Evolutionary conservation across 2,797 vertebrate genomes (phyloP), one percentile per base, ranked within the genome.

Genomic region (Neostethus bicornis): DNA sequence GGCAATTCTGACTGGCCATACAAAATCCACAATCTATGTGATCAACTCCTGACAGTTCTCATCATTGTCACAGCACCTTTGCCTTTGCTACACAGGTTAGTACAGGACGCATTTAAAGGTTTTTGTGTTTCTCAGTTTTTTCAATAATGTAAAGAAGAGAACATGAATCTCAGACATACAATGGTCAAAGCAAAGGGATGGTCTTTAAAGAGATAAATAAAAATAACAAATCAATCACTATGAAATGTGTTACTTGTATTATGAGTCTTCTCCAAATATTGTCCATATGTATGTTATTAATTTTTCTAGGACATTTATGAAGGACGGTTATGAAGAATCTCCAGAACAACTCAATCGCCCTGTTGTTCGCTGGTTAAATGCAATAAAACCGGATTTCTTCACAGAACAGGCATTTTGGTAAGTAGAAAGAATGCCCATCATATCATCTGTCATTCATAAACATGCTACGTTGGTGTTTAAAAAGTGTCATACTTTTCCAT

Each of bases 11-110:
- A 79, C 70, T 93, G 91, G 89, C 87, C 93, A n/a, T 89, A 70
- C 69, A 89, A 91, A 79, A 95, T 97, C 81, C 94, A 98, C 73
- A 90, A 63, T 48, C 87, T 96, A 64, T 98, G 97, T 84, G 94
- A 94, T 69, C 93, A 92, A 64, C 90, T 99, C 37, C 86, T 97
- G 48, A 91, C 85, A 21, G 89, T 92, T 21, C 88, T 97, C 54
- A 75, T 90, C 49, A 69, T 96, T 75, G 87, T 92, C 80, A 95
- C 94, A 37, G 90, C 94, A 39, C 95, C 97, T 1, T 75, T 98
- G 21, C 75, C 91, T 48, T 82, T 88, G 59, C 81, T 99, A 9
- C 78, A 91, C 68, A 88, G 92, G 96, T 98, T 13, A 24, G 75
- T 69, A 59, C 25, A 45, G 61, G 52, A 47, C 43, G 13, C 32